Base-by-base conservation (phyloP, 1,140 invertebrate species). In the Drosophila nikananu region DNA sequence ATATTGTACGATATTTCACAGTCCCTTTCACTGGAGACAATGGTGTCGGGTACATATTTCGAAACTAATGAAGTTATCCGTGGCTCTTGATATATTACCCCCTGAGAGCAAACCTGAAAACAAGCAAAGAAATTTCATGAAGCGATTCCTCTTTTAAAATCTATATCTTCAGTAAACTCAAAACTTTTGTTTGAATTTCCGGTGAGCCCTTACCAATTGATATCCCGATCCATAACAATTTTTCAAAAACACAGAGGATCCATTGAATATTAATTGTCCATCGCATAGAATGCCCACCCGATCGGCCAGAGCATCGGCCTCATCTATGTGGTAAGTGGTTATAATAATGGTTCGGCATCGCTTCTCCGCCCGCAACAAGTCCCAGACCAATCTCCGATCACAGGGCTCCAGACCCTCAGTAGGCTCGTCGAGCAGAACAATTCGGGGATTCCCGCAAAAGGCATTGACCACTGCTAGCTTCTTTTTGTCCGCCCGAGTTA, bases 271-370 rank as follows among this genome's bases (percentile, higher is more conserved):
- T 3, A 65, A 19, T 19, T 41, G n/a, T 0, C 61, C 68, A 19
- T 49, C 32, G 49, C 51, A 67, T 57, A 72, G 13, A 19, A 66
- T 66, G 12, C 41, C 68, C 30, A 66, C 39, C 12, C 68, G 62
- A 30, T 72, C 62, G 13, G 51, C 68, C 39, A 66, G 19, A 39
- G 30, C 17, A 32, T 72, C 62, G 5, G 67, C 51, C 49, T 65
- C 62, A 17, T 72, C 62, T 9, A 72, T 66, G 9, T 71, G 67
- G 9, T 65, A 65, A 17, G 61, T 71, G 12, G 67, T 55, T 13
- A 71, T n/a, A 27, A 71, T 66, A 9, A 71, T 30, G 51, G 67
- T 48, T 15, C 67, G 49, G 39, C 67, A 39, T 48, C 23, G 61
- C 25, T 71, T 57, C 19, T 71, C 67, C 10, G 13, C 5, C n/a